phyloP scores from a whole-genome alignment of 2,797 vertebrate species.

The Mormyrus hasselquistii region DNA sequence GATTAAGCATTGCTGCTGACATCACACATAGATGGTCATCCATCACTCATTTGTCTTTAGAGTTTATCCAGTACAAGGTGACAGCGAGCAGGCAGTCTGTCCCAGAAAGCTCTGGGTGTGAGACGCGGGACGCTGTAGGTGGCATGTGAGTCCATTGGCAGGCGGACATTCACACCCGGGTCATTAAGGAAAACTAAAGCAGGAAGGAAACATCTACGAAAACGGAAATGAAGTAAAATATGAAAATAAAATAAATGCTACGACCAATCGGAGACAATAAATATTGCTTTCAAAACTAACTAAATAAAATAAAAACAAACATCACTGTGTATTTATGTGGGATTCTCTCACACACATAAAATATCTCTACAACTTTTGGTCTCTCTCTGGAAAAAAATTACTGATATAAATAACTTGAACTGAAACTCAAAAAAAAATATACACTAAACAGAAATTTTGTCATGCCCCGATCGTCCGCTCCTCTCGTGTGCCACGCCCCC shows the following conservation, averaged over 20 bases:
- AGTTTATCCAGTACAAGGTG: neutral
- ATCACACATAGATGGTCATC: neutral
- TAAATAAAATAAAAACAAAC: neutral
- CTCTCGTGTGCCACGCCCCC: no score
- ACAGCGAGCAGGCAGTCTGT: neutral
- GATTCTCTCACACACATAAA: neutral
- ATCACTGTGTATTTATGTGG: neutral
- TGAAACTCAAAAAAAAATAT: neutral
- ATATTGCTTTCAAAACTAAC: neutral
- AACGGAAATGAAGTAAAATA: neutral
- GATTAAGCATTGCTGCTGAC: neutral
- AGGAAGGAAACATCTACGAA: neutral
- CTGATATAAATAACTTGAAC: neutral
- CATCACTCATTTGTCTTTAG: neutral
- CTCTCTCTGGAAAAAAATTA: neutral
- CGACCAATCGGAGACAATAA: neutral
- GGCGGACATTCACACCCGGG: neutral
- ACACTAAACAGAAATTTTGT: neutral
- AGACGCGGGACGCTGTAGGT: neutral
- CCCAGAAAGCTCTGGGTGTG: neutral
- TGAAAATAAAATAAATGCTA: neutral
- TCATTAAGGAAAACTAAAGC: neutral
- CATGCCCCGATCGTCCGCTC: no score
- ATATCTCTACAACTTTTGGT: neutral
- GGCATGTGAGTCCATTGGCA: neutral